These are phyloP conservation scores for Plectropomus leopardus DNA, from an alignment of 2,113 vertebrate species.

Conservation along the genomic window DNA sequence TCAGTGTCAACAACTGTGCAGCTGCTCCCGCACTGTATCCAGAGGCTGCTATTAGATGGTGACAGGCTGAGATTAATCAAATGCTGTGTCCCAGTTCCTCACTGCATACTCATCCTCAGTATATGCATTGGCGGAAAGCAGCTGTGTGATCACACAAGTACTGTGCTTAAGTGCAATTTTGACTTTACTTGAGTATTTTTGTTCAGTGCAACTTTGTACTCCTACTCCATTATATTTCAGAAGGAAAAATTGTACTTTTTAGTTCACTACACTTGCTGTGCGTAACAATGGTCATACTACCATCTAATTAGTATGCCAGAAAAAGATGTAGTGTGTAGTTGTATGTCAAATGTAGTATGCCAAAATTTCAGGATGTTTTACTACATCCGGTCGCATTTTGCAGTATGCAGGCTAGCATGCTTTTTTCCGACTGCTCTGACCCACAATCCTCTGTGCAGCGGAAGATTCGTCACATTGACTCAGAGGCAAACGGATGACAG, in stretches of 20 bases:
- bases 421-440: too few relatives aligned
- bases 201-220: background rate
- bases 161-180: background rate
- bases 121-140: background rate
- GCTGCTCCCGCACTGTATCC: constrained; percentile 35
- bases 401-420: too few relatives aligned
- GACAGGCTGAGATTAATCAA: constrained; percentile 43
- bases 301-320: too few relatives aligned
- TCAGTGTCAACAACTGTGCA: constrained; percentile 37
- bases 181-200: background rate
- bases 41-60: constrained; percentile 7
- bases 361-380: too few relatives aligned
- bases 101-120: constrained; percentile 5
- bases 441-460: too few relatives aligned
- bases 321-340: too few relatives aligned
- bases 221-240: background rate
- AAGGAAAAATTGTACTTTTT: background rate
- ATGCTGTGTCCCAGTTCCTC: constrained; percentile 32
- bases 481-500: too few relatives aligned
- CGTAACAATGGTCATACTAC: too few relatives aligned
- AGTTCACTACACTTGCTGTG: background rate
- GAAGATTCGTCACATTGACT: too few relatives aligned
- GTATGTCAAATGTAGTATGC: too few relatives aligned
- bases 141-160: background rate
- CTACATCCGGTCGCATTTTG: too few relatives aligned